These are phyloP conservation scores for Cephus cinctus DNA, from an alignment of 1,140 invertebrate species.

Conservation along the genomic window DNA sequence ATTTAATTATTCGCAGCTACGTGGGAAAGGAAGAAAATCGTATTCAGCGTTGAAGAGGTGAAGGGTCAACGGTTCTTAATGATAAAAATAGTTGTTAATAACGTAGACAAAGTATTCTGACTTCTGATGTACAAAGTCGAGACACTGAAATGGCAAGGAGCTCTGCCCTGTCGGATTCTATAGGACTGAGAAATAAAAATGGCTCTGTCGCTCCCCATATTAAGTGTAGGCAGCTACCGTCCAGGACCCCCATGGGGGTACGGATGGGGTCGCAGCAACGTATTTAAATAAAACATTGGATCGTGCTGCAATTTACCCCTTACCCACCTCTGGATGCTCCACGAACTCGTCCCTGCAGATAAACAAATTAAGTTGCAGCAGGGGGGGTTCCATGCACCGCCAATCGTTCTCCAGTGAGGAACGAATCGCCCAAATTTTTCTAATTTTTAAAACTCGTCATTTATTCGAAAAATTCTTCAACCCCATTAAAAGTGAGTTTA, in stretches of 20 bases:
- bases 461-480: not conserved
- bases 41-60: no score
- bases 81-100: no score
- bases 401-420: not conserved
- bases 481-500: not conserved
- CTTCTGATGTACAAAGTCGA: no score
- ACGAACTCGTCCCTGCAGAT: constrained; percentile 23
- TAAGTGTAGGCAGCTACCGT: constrained; percentile 41
- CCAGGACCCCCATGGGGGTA: constrained; percentile 39
- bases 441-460: no score
- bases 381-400: constrained; percentile 8
- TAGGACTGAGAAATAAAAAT: constrained; percentile 42
- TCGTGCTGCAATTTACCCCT: constrained; percentile 33
- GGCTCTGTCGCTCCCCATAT: constrained; percentile 41
- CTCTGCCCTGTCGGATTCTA: constrained; percentile 23
- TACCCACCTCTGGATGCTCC: constrained; percentile 13
- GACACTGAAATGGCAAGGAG: no score
- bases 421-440: constrained; percentile 24
- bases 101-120: no score
- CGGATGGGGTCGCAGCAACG: constrained; percentile 36
- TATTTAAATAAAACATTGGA: constrained; percentile 47
- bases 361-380: constrained; percentile 43
- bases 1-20: no score
- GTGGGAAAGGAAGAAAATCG: no score
- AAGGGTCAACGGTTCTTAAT: no score